phyloP scores from a whole-genome alignment of 1,140 invertebrate species.

The Gonatopus flavifemur region DNA sequence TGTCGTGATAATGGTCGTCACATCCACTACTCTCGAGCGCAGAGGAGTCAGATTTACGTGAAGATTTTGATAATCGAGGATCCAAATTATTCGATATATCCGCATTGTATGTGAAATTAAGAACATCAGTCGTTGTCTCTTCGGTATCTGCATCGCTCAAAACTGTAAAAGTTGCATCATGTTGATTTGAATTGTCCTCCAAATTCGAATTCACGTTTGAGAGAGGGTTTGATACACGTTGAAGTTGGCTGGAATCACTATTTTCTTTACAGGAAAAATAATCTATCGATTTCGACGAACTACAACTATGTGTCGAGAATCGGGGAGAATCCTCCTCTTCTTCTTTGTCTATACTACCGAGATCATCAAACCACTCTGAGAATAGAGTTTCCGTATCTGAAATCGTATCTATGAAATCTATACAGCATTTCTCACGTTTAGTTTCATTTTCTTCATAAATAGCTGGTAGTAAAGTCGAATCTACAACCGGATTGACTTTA shows the following conservation, averaged over 20 bases:
- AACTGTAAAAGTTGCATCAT: neutral
- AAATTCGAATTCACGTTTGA: too few relatives aligned
- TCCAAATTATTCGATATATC: slow-evolving; percentile 25
- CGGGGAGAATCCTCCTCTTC: too few relatives aligned
- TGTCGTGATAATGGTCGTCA: slow-evolving; percentile 11
- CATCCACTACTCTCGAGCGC: neutral
- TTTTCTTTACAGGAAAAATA: slow-evolving; percentile 17
- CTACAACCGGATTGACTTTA: too few relatives aligned
- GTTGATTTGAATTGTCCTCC: neutral
- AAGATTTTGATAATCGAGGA: neutral
- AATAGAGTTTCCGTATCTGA: neutral
- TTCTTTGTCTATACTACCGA: neutral
- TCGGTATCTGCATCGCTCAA: neutral
- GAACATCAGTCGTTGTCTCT: neutral
- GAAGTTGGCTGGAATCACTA: neutral
- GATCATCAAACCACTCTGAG: neutral
- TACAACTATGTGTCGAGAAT: too few relatives aligned
- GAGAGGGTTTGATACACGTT: too few relatives aligned
- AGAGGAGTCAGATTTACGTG: neutral
- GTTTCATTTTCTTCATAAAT: too few relatives aligned
- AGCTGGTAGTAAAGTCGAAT: too few relatives aligned
- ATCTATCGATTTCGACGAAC: neutral
- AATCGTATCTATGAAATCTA: too few relatives aligned
- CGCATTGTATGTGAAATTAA: slow-evolving; percentile 12
- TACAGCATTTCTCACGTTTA: too few relatives aligned